Percentiles rank a stretch among this genome's conserved stretches.
Conservation (phyloP, 2,113 vertebrate genomes). For the Chaenogobius annularis region DNA sequence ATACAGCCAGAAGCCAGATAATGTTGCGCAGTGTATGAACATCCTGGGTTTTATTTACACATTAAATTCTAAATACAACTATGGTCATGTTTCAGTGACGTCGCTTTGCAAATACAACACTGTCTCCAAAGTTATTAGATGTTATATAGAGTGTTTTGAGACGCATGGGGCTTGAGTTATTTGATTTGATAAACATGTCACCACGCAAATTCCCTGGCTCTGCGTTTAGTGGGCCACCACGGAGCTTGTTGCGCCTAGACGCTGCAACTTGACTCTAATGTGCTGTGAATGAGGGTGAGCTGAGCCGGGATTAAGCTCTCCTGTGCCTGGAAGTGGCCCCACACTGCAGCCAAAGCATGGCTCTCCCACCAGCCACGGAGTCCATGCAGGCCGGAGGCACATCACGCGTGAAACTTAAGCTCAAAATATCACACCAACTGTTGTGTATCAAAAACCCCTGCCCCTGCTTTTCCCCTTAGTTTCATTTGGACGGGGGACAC, state of each 20-base stretch:
- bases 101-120: slow-evolving; percentile 5
- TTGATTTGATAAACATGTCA: slow-evolving; percentile 36
- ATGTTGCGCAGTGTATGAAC: neutral
- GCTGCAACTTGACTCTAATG: slow-evolving; percentile 73
- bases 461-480: slow-evolving; percentile 51
- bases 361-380: slow-evolving; percentile 9
- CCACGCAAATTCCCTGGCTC: slow-evolving; percentile 23
- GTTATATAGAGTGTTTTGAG: slow-evolving; percentile 9
- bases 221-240: slow-evolving; percentile 54
- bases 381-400: slow-evolving; percentile 29
- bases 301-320: slow-evolving; percentile 67
- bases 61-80: slow-evolving; percentile 2
- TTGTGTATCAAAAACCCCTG: slow-evolving; percentile 25
- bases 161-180: slow-evolving; percentile 12
- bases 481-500: slow-evolving; percentile 74
- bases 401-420: slow-evolving; percentile 64
- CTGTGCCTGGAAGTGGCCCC: slow-evolving; percentile 51
- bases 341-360: slow-evolving; percentile 28
- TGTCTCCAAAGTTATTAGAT: neutral
- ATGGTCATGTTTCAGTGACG: neutral
- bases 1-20: neutral
- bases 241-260: slow-evolving; percentile 47
- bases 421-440: slow-evolving; percentile 58
- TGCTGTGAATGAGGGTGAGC: slow-evolving; percentile 68
- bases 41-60: slow-evolving; percentile 5